phyloP scores from a whole-genome alignment of 1,140 invertebrate species.

The Papilio machaon region DNA sequence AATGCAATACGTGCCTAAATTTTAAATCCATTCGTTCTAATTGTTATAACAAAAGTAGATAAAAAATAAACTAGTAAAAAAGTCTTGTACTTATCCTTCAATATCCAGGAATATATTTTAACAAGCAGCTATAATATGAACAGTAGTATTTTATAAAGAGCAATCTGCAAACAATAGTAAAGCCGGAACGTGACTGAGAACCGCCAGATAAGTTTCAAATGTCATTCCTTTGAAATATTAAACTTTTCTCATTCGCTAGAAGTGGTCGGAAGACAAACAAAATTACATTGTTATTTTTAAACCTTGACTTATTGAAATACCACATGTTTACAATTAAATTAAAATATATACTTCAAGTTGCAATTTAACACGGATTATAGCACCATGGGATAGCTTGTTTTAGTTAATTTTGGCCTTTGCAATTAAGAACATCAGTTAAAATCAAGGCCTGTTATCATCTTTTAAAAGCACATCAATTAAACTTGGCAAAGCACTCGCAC shows the following conservation, averaged over 20 bases:
- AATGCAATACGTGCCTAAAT: not conserved
- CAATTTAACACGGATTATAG: no score
- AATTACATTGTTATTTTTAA: slow-evolving; percentile 31
- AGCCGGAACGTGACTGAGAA: slow-evolving; percentile 40
- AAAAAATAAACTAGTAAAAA: not conserved
- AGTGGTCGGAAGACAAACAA: slow-evolving; percentile 33
- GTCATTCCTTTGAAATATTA: slow-evolving; percentile 43
- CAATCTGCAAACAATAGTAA: slow-evolving; percentile 59
- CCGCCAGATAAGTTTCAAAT: slow-evolving; percentile 62
- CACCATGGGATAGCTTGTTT: no score
- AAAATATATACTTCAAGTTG: not conserved
- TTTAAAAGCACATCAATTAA: slow-evolving; percentile 25
- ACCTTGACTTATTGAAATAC: not conserved
- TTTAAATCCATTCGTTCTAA: no score
- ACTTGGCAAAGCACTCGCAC: slow-evolving; percentile 46
- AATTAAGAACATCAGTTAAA: slow-evolving; percentile 14
- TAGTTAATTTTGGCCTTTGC: not conserved
- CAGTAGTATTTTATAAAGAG: slow-evolving; percentile 39
- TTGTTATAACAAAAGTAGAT: no score
- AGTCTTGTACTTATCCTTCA: not conserved
- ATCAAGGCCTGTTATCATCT: not conserved
- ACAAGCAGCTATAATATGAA: slow-evolving; percentile 14
- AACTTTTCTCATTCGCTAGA: slow-evolving; percentile 42
- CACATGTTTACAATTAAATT: not conserved
- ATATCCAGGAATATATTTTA: slow-evolving; percentile 15